These are phyloP conservation scores for Alcis repandata DNA, from an alignment of 2,888 invertebrate genomes.

Conservation along the genomic window DNA sequence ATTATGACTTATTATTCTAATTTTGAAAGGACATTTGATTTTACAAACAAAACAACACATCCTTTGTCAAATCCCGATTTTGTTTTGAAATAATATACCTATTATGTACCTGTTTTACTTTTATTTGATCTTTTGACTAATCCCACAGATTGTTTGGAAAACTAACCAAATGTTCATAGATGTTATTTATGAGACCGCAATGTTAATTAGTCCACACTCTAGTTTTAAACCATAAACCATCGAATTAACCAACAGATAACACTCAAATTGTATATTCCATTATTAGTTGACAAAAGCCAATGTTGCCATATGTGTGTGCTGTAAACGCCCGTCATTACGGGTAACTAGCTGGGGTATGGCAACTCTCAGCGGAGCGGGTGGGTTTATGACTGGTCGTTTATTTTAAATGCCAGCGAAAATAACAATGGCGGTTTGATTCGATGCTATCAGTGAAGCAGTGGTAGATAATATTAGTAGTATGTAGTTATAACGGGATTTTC, in stretches of 20 bases:
- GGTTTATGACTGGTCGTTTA: constrained; percentile 71
- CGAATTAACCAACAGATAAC: constrained; percentile 33
- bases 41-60: too few relatives aligned
- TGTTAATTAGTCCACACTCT: not conserved
- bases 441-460: constrained; percentile 37
- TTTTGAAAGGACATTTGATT: too few relatives aligned
- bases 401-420: constrained; percentile 75
- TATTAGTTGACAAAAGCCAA: constrained; percentile 50
- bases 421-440: constrained; percentile 58
- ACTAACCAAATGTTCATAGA: too few relatives aligned
- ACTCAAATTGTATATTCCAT: constrained; percentile 59
- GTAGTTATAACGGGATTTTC: not conserved
- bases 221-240: constrained; percentile 12
- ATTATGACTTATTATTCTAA: too few relatives aligned
- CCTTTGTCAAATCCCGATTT: too few relatives aligned
- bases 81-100: too few relatives aligned
- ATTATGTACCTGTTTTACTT: too few relatives aligned
- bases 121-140: too few relatives aligned
- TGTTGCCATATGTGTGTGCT: constrained; percentile 70
- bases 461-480: not conserved
- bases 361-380: constrained; percentile 66
- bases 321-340: constrained; percentile 75
- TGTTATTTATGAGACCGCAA: too few relatives aligned
- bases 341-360: constrained; percentile 55
- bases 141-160: too few relatives aligned